Evolutionary conservation across 2,888 invertebrate species (phyloP).

Genomic region (Cephus pulcher): DNA sequence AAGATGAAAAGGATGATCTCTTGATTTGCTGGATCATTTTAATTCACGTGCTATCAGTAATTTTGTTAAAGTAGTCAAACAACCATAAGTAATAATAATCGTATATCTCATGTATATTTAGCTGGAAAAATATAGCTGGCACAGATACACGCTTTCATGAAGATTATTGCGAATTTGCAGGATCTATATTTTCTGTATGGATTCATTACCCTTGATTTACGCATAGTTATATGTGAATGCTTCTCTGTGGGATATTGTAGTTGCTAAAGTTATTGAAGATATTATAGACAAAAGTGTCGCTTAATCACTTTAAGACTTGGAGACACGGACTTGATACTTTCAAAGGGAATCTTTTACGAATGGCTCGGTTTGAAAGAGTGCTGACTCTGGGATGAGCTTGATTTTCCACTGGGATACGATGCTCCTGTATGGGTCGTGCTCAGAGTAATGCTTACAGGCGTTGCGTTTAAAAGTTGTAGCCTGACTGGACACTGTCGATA

Average conservation of each 20-base stretch:
- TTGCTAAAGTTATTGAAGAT: not conserved
- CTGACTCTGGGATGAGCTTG: constrained; percentile 40
- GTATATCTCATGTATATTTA: not conserved
- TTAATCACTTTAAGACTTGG: not conserved
- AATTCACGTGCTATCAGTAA: not conserved
- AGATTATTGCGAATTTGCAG: not conserved
- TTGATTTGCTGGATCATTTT: not conserved
- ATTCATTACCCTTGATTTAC: not conserved
- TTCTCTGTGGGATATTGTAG: not conserved
- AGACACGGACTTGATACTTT: not conserved
- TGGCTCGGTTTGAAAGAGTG: constrained; percentile 45
- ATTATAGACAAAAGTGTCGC: not conserved
- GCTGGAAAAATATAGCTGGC: not conserved
- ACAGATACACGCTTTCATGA: not conserved
- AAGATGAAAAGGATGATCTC: not conserved
- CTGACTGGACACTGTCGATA: constrained; percentile 67
- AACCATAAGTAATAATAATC: not conserved
- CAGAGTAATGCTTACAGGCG: constrained; percentile 64
- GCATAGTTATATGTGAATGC: not conserved
- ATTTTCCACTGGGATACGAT: constrained; percentile 41
- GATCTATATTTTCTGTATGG: not conserved
- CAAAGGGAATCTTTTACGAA: constrained; percentile 20
- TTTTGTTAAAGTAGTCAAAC: not conserved
- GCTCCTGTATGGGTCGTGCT: constrained; percentile 44
- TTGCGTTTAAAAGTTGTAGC: constrained; percentile 66